Evolutionary conservation across 2,113 vertebrate genomes (phyloP), one percentile per base, ranked within the genome.

Genomic region (Chionis minor): DNA sequence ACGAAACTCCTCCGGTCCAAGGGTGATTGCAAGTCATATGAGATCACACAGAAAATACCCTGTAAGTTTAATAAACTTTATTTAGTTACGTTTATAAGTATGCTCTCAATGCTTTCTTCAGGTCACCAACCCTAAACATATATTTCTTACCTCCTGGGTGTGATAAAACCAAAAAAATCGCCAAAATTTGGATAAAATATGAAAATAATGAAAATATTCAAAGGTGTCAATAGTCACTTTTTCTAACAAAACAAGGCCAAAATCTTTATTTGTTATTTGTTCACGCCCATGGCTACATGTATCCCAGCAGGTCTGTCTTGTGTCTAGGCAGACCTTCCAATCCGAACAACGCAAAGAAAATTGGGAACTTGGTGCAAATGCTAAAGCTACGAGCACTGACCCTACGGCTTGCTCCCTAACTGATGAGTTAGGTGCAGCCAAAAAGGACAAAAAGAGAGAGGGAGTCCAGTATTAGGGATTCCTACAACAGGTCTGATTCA

Each of bases 21-120:
- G 13, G 8, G 63, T 75, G 12, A 83, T 9, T 58, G 58, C 71
- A 94, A 49, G 19, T 74, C 61, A 33, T 45, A 62, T 86, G n/a
- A 85, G 47, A n/a, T 51, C 4, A 56, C 0, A 0, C 17, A 73
- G 81, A 71, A 69, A 44, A 45, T 9, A 22, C 2, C 1, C 15
- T 47, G 14, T 21, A 20, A 10, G 14, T 22, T 10, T 63, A 67
- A 38, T 42, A 67, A 87, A 51, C 12, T 5, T 3, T 54, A 2
- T 45, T 70, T 62, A 94, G 27, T 44, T 62, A 40, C 23, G 30
- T 40, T 71, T 70, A 7, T 19, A 33, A 42, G 11, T 40, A 40
- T 66, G 10, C 2, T 83, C 88, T 71, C 24, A 51, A 22, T 32
- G 7, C 3, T 78, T 84, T 62, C 28, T 83, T 86, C 38, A 84